Conservation (phyloP, 2,797 vertebrate genomes). For the Peromyscus aztecus region DNA sequence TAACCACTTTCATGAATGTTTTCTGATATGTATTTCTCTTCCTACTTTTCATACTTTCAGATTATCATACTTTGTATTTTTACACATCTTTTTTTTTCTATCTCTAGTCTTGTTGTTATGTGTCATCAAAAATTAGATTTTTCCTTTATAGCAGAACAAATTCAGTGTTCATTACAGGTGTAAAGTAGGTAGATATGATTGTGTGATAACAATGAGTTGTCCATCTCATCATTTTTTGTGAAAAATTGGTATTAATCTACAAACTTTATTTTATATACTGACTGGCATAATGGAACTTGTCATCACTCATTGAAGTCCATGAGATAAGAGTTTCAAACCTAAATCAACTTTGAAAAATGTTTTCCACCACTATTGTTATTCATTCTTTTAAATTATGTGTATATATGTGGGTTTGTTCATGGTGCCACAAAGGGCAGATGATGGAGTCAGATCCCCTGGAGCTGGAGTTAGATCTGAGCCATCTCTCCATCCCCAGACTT, state of each 20-base stretch:
- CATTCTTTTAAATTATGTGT: neutral
- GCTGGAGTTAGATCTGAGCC: neutral
- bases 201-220: neutral
- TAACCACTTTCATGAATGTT: neutral
- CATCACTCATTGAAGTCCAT: neutral
- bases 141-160: constrained; percentile 12
- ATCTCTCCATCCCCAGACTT: neutral
- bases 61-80: neutral
- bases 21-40: neutral
- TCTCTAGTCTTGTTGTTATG: neutral
- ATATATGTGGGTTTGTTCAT: neutral
- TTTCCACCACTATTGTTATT: neutral
- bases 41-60: neutral
- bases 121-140: neutral
- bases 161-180: neutral
- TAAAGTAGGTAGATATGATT: neutral
- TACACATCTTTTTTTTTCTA: neutral
- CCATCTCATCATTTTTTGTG: neutral
- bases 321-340: constrained; percentile 23
- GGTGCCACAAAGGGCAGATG: neutral
- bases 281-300: constrained; percentile 14
- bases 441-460: neutral
- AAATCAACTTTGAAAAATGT: neutral
- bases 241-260: neutral
- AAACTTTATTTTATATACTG: constrained; percentile 41